phyloP scores from a whole-genome alignment of 1,140 invertebrate genomes.

The Mizuhopecten yessoensis region DNA sequence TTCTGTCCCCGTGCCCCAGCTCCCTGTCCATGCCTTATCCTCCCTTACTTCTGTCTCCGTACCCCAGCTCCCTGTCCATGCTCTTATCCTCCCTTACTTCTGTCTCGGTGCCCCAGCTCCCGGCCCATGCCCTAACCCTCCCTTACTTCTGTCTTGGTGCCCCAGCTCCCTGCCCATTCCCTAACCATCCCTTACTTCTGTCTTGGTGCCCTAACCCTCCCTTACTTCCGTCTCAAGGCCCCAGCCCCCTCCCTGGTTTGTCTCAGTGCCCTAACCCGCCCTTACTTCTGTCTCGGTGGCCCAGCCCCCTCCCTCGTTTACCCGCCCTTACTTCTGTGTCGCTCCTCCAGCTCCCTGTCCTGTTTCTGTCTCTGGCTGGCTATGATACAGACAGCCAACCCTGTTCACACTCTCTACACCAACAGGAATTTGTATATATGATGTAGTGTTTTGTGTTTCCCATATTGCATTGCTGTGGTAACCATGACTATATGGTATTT shows the following conservation, averaged over 20 bases:
- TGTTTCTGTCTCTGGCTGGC: background rate
- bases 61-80: background rate
- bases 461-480: constrained; percentile 16
- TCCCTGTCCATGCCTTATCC: too few species aligned
- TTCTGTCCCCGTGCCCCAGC: background rate
- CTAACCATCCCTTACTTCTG: background rate
- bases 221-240: background rate
- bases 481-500: background rate
- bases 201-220: background rate
- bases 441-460: background rate
- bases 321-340: background rate
- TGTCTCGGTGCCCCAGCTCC: background rate
- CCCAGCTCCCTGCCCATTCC: background rate
- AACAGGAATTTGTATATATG: constrained; percentile 21
- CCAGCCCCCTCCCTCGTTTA: background rate
- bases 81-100: background rate
- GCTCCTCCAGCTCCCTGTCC: background rate
- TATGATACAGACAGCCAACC: background rate
- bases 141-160: background rate
- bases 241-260: background rate
- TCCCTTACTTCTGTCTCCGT: background rate
- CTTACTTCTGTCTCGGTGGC: background rate
- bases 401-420: background rate
- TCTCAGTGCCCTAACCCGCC: background rate
- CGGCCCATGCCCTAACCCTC: background rate